Evolutionary conservation across 1,140 invertebrate species (phyloP), one percentile per base, ranked within the genome.

Genomic region (Drosophila ambigua): DNA sequence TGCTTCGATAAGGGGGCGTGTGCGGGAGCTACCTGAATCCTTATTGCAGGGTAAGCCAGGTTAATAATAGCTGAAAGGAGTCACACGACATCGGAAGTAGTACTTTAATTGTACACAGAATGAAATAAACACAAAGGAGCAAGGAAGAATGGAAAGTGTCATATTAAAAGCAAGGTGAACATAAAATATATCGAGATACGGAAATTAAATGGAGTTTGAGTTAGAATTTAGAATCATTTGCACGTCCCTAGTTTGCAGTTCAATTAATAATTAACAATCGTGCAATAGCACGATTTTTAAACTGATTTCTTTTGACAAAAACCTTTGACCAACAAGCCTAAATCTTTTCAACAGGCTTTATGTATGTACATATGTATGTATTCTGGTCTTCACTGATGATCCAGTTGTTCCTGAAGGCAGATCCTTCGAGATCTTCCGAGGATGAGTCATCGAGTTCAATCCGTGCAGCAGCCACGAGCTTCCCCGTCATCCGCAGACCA

Each of bases 391-490:
- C 20, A 20, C 20, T 1, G 20, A 20, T 20, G 20, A 20, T 20
- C 20, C 20, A 20, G 1, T 20, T 20, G 20, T 20, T 20, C 20
- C 20, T 20, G 20, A 20, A 2, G 20, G 20, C 0, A 20, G 20
- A 20, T 2, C 20, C 20, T 20, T 20, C 0, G 2, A 20, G 20
- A 20, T 20, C 20, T 20, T 20, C 1, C 20, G 20, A 20, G 20
- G 20, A 20, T 20, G 20, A 20, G 20, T 20, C 20, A 2, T 20
- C 20, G 20, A 20, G 20, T 20, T 20, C 95, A 95, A 90, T 93
- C 93, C 64, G 90, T 91, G 51, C 93, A 92, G 77, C 88, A 31
- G 31, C 41, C 15, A 20, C 5, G 16, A 3, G n/a, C 24, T 39
- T 3, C 13, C 3, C 9, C 28, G 26, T 43, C 26, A 28, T 49